Conservation (phyloP, 2,797 vertebrate genomes). For the Melanotaenia trifasciata region DNA sequence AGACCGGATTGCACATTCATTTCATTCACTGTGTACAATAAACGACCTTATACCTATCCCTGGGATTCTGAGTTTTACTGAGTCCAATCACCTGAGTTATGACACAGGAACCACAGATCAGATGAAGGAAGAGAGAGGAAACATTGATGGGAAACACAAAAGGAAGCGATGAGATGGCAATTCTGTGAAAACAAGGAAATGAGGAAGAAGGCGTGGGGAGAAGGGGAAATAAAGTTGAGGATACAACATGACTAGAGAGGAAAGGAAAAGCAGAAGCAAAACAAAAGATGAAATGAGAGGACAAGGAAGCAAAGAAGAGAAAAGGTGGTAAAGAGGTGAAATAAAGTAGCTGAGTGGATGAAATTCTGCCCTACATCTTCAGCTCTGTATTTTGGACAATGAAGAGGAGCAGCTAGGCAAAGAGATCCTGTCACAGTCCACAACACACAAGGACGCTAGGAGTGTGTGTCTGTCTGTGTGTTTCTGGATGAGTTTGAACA, state of each 20-base stretch:
- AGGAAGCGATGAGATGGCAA: constrained; percentile 9
- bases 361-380: constrained; percentile 55
- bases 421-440: constrained; percentile 69
- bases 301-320: neutral
- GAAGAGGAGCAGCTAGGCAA: constrained; percentile 71
- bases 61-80: too few relatives aligned
- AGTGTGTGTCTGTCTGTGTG: constrained; percentile 1
- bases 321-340: neutral
- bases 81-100: too few relatives aligned
- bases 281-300: neutral
- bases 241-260: neutral
- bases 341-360: constrained; percentile 21
- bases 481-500: neutral
- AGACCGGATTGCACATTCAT: too few relatives aligned
- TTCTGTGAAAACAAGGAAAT: constrained; percentile 3
- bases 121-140: neutral
- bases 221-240: neutral
- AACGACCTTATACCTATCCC: too few relatives aligned
- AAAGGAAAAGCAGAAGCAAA: neutral
- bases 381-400: constrained; percentile 59
- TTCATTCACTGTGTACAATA: too few relatives aligned
- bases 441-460: constrained; percentile 40
- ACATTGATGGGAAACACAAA: neutral
- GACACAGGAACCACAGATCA: constrained; percentile 1
- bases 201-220: neutral